A percentile compares a stretch with the other conserved stretches of the same genome.
phyloP scores from a whole-genome alignment of 2,797 vertebrate species.

The Geotrypetes seraphini region DNA sequence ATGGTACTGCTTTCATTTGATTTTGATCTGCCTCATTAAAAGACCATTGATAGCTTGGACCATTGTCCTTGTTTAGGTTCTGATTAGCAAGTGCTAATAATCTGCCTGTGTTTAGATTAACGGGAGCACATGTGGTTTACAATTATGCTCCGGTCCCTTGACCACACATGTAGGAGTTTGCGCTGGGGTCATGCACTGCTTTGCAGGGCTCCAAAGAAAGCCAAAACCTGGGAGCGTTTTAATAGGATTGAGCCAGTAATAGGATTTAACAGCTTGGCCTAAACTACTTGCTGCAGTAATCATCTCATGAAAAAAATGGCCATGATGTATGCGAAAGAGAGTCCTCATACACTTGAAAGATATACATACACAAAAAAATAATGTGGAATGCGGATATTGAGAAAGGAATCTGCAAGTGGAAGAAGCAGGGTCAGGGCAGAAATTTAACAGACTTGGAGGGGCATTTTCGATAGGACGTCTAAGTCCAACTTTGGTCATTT shows the following conservation, averaged over 20 bases:
- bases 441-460: no score
- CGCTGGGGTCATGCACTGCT: conserved; percentile 57
- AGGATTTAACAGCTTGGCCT: conserved; percentile 66
- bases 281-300: conserved; percentile 44
- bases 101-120: conserved; percentile 71
- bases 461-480: no score
- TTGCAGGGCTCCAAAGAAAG: conserved; percentile 70
- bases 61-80: conserved; percentile 73
- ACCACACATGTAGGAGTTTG: conserved; percentile 71
- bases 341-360: no score
- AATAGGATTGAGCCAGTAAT: conserved; percentile 78
- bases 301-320: conserved; percentile 11
- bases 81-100: conserved; percentile 76
- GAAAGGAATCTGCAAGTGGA: no score
- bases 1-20: conserved; percentile 72
- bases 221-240: conserved; percentile 73
- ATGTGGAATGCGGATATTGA: no score
- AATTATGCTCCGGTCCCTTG: conserved; percentile 67
- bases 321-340: conserved; percentile 10
- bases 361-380: no score
- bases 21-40: conserved; percentile 81
- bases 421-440: no score
- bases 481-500: no score
- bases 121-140: conserved; percentile 67
- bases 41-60: conserved; percentile 74